Percentiles rank a stretch among this genome's conserved stretches.
Evolutionary conservation across 2,113 vertebrate genomes (phyloP).

Genomic region (Xenus cinereus): DNA sequence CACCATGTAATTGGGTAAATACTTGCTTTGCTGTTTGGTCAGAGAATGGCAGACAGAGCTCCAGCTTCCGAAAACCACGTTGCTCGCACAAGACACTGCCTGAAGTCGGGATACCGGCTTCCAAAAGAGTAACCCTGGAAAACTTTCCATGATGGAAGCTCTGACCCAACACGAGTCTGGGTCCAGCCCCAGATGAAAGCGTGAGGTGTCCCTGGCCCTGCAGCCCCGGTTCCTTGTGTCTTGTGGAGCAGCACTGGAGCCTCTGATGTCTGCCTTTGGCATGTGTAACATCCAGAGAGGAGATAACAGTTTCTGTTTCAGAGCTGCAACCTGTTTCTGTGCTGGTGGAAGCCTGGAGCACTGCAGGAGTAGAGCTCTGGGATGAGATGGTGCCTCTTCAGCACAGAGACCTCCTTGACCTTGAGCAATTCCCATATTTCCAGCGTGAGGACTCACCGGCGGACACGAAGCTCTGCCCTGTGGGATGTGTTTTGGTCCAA

Average conservation of each 20-base stretch:
- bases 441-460: fast-evolving
- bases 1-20: background rate
- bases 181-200: background rate
- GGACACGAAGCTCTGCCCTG: background rate
- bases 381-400: background rate
- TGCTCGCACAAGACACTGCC: fast-evolving
- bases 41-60: background rate
- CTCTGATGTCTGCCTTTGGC: background rate
- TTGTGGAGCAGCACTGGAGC: background rate
- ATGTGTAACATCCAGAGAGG: background rate
- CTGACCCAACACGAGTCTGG: background rate
- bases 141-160: background rate
- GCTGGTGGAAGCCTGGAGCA: background rate
- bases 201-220: background rate
- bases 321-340: background rate
- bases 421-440: background rate
- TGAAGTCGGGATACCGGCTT: background rate
- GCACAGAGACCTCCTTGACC: background rate
- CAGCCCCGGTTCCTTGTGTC: background rate
- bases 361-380: fast-evolving
- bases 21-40: background rate
- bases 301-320: background rate
- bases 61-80: background rate
- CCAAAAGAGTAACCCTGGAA: background rate
- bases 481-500: background rate